Evolutionary conservation across 2,888 invertebrate species (phyloP), one percentile per base, ranked within the genome.

Genomic region (Nasonia oneida): DNA sequence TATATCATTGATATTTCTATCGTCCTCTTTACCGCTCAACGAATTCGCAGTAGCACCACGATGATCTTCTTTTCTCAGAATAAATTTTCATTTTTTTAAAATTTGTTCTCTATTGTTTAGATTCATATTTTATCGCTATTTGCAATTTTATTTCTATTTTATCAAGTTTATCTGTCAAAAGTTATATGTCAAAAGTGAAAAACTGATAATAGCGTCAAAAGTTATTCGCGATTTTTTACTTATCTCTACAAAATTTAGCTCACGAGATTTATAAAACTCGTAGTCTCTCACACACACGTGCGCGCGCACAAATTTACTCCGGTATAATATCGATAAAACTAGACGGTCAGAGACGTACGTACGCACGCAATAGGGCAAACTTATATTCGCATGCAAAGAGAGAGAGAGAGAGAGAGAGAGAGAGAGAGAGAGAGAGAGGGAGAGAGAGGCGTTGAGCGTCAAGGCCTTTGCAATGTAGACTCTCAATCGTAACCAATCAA

Each of bases 381-480:
- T 37, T 37, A 37, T 4, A 37, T 37, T 37, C 37, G 37, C 37
- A 37, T 37, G 37, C 4, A 29, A n/a, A 10, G 12, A 77, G 77
- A 73, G 39, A 47, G 47, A 47, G 47, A 37, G n/a, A 73, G 73
- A 37, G 53, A n/a, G 23, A 50, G 76, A 23, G 80, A 64, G 70
- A 67, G 71, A 47, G 47, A 47, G 47, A 37, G n/a, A 73, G 73
- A 39, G 53, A n/a, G 23, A 50, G 76, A 23, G 80, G 39, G 70
- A 67, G 71, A 57, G 70, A 74, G n/a, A 83, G 67, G 61, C 50
- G 33, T 81, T 83, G 73, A 79, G 64, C 71, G 89, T 88, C 92
- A 92, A 92, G 92, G 92, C 81, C 91, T 91, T 92, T 89, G 89
- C 84, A 92, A 92, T 92, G 89, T 91, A 92, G 88, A 87, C 89